phyloP scores from a whole-genome alignment of 2,113 vertebrate genomes.

The Xenotilapia caudafasciata region DNA sequence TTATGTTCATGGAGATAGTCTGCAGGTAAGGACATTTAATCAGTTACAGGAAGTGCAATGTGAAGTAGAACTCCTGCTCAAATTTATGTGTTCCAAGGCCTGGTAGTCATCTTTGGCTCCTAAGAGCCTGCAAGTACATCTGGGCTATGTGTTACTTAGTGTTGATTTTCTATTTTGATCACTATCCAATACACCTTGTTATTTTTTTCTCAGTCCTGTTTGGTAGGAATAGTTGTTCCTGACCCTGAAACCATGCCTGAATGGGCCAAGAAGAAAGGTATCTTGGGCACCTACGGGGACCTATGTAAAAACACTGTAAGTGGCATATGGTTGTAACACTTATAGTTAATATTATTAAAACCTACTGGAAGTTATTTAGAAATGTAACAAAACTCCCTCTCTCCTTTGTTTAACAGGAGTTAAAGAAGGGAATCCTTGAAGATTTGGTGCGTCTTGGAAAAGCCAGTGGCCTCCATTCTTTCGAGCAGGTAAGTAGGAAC shows the following conservation, averaged over 20 bases:
- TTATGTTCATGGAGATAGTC: conserved; percentile 92
- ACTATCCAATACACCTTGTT: not conserved
- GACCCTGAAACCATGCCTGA: conserved; percentile 88
- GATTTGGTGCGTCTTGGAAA: conserved; percentile 91
- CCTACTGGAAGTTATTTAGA: not conserved
- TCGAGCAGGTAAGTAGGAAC: conserved; percentile 83
- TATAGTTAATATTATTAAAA: not conserved
- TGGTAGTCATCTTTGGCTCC: not conserved
- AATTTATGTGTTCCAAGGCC: not conserved
- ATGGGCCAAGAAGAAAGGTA: conserved; percentile 91
- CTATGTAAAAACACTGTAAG: conserved; percentile 86
- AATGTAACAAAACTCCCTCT: not conserved
- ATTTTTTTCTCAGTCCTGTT: conserved; percentile 76
- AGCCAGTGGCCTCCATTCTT: conserved; percentile 90
- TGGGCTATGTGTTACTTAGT: not conserved
- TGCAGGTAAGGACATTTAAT: conserved; percentile 76
- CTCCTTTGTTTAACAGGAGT: conserved; percentile 64
- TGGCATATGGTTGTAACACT: not conserved
- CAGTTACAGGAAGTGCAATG: not conserved
- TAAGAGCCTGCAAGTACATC: not conserved
- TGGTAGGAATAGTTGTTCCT: conserved; percentile 93
- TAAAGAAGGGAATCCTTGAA: conserved; percentile 89
- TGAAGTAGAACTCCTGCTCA: not conserved
- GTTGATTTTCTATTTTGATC: not conserved
- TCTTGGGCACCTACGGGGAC: conserved; percentile 80